Percentiles rank a stretch among this genome's conserved stretches.
Conservation (phyloP, 1,140 invertebrate species). For the Lycorma delicatula region DNA sequence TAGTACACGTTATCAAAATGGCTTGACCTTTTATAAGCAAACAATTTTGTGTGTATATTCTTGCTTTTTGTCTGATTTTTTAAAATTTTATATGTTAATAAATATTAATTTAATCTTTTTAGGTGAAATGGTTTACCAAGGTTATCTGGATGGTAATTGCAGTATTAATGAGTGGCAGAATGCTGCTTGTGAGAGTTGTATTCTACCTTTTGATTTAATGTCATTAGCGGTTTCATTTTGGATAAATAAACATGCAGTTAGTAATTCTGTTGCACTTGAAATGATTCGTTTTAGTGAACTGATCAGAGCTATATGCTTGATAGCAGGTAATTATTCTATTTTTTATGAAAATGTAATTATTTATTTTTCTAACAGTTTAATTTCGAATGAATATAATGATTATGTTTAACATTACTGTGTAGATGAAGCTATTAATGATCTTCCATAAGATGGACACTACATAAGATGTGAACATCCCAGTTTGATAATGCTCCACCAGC, state of each 20-base stretch:
- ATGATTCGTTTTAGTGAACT: constrained; percentile 40
- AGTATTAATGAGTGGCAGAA: constrained; percentile 41
- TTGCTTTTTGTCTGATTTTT: constrained; percentile 10
- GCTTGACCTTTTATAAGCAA: too few relatives aligned
- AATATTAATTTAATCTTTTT: constrained; percentile 28
- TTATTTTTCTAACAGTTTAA: too few relatives aligned
- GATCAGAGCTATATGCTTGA: constrained; percentile 21
- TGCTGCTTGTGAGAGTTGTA: constrained; percentile 43
- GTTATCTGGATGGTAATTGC: constrained; percentile 46
- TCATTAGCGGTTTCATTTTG: constrained; percentile 56
- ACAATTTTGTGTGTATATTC: too few relatives aligned
- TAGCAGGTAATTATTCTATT: constrained; percentile 16
- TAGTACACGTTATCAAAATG: too few relatives aligned
- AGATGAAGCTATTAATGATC: too few relatives aligned
- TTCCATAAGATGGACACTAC: too few relatives aligned
- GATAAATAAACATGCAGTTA: constrained; percentile 44
- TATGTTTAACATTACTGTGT: too few relatives aligned
- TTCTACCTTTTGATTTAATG: constrained; percentile 50
- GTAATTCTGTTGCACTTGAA: constrained; percentile 37
- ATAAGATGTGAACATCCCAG: too few relatives aligned
- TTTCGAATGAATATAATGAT: too few relatives aligned
- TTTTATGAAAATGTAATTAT: constrained; percentile 5
- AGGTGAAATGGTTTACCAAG: constrained; percentile 51
- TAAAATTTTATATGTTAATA: constrained; percentile 8
- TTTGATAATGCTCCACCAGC: too few relatives aligned